Conservation (phyloP, 2,113 vertebrate species). For the Odocoileus hemionus region DNA sequence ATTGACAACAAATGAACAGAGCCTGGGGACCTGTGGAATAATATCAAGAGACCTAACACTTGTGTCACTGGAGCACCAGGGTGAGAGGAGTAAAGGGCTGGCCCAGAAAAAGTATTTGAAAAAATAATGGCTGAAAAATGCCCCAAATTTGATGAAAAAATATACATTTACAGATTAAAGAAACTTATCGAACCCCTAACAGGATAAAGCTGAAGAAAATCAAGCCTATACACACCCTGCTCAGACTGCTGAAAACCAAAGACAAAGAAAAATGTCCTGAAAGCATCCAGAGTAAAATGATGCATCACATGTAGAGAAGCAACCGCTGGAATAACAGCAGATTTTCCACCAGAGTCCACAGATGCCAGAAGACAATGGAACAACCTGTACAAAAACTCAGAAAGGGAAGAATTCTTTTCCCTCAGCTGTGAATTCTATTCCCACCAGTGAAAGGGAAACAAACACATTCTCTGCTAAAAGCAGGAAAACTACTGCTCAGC, state of each 20-base stretch:
- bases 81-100: neutral
- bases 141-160: neutral
- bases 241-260: neutral
- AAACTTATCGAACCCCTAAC: neutral
- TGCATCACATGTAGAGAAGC: neutral
- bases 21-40: neutral
- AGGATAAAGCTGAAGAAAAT: neutral
- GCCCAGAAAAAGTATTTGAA: neutral
- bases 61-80: neutral
- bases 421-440: neutral
- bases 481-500: neutral
- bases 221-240: neutral
- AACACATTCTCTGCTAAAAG: neutral
- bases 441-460: neutral
- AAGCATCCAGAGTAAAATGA: neutral
- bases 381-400: neutral
- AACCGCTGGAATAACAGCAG: neutral
- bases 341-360: neutral
- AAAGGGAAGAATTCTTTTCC: neutral
- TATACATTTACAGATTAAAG: neutral
- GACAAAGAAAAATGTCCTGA: neutral
- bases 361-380: neutral
- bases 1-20: neutral
- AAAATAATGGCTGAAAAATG: neutral
- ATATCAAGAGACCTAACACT: no score